Percentiles rank a stretch among this genome's conserved stretches.
These are phyloP conservation scores for Drosophila infuscata DNA, from an alignment of 2,888 invertebrate genomes.

Conservation along the genomic window DNA sequence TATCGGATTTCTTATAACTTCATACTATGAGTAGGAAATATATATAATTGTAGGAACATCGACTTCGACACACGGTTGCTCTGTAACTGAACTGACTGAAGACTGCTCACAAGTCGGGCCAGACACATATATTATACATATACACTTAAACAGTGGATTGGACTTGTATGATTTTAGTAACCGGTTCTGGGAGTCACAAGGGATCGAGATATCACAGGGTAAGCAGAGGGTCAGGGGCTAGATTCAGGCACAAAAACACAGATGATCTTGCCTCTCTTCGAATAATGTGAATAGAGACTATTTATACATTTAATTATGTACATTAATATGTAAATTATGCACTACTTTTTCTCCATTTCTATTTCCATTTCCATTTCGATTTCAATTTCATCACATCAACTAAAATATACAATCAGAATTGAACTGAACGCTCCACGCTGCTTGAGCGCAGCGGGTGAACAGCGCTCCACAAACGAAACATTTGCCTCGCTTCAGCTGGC, in stretches of 20 bases:
- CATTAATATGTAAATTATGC: conserved; percentile 14
- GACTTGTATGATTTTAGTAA: background rate
- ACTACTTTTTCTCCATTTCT: conserved; percentile 21
- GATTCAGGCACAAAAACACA: conserved; percentile 30
- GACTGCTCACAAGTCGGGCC: background rate
- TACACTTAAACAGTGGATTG: background rate
- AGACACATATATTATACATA: background rate
- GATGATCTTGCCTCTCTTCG: conserved; percentile 5
- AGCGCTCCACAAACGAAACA: conserved; percentile 32
- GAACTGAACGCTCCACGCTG: conserved; percentile 19
- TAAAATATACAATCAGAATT: conserved; percentile 15
- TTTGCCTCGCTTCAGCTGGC: conserved; percentile 34
- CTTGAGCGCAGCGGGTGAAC: background rate
- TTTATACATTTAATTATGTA: background rate
- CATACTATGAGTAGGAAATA: too few species aligned
- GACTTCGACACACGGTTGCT: conserved; percentile 23
- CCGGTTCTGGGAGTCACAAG: conserved; percentile 26
- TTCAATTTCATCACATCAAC: conserved; percentile 19
- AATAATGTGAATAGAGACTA: background rate
- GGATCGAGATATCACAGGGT: background rate
- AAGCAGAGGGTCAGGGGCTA: conserved; percentile 10
- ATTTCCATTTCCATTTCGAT: background rate
- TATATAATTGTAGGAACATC: background rate
- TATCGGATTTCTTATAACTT: background rate
- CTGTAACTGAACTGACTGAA: conserved; percentile 18